phyloP scores from a whole-genome alignment of 2,888 invertebrate species.

The Zygaena filipendulae region DNA sequence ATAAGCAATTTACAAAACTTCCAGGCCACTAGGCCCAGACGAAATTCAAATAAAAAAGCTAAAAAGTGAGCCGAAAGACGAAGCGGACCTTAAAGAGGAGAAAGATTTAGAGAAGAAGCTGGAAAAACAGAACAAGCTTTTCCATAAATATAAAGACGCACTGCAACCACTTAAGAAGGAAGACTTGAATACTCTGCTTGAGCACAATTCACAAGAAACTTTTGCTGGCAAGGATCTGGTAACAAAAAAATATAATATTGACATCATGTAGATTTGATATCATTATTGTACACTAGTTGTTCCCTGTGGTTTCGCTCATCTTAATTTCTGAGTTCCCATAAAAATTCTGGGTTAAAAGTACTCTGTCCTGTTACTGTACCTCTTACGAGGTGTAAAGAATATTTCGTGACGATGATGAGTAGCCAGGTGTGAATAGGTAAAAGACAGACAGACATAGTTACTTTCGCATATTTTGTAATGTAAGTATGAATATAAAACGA shows the following conservation, averaged over 20 bases:
- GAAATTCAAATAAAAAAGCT: conserved; percentile 76
- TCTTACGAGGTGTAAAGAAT: too few relatives aligned
- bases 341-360: too few relatives aligned
- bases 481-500: too few relatives aligned
- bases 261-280: neutral
- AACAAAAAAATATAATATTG: conserved; percentile 21
- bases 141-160: conserved; percentile 38
- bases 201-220: conserved; percentile 77
- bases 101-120: conserved; percentile 68
- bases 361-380: too few relatives aligned
- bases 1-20: too few relatives aligned
- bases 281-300: too few relatives aligned
- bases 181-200: conserved; percentile 73
- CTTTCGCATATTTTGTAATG: too few relatives aligned
- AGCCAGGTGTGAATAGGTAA: too few relatives aligned
- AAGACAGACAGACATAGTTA: too few relatives aligned
- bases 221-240: conserved; percentile 76
- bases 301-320: too few relatives aligned
- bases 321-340: too few relatives aligned
- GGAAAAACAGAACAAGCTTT: conserved; percentile 77
- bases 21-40: conserved; percentile 43
- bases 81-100: conserved; percentile 54
- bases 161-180: conserved; percentile 65
- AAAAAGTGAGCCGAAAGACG: conserved; percentile 72
- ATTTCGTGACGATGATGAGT: too few relatives aligned